phyloP scores from a whole-genome alignment of 1,140 invertebrate genomes.

The Rhyacophila brunnea region DNA sequence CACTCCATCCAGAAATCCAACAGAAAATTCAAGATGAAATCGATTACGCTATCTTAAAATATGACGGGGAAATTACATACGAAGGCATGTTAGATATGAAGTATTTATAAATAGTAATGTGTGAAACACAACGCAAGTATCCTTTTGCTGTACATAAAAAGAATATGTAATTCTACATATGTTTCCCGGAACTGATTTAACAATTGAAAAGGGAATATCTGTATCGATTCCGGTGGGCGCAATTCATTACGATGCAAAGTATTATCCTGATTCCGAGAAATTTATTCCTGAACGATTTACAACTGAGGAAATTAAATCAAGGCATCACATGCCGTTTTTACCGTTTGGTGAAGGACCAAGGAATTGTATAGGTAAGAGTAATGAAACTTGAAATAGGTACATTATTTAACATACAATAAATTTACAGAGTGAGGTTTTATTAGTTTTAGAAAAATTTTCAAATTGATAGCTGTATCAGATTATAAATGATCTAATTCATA shows the following conservation, averaged over 20 bases:
- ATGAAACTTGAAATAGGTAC: too few species aligned
- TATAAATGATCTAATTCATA: too few species aligned
- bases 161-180: constrained; percentile 41
- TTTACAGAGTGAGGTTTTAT: too few species aligned
- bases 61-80: constrained; percentile 43
- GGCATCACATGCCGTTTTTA: constrained; percentile 44
- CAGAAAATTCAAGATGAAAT: constrained; percentile 57
- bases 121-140: constrained; percentile 42
- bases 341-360: constrained; percentile 55
- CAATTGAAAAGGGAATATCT: constrained; percentile 54
- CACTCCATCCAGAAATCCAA: constrained; percentile 58
- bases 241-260: constrained; percentile 57
- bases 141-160: constrained; percentile 38
- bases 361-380: constrained; percentile 57
- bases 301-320: constrained; percentile 31
- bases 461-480: too few species aligned
- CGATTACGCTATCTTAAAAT: constrained; percentile 39
- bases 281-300: constrained; percentile 64
- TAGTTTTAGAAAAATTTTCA: too few species aligned
- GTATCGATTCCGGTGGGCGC: constrained; percentile 59
- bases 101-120: constrained; percentile 39
- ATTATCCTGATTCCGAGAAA: constrained; percentile 53
- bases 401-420: too few species aligned
- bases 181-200: constrained; percentile 47
- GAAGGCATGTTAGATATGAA: constrained; percentile 47